Percentiles rank a stretch among this genome's conserved stretches.
Conservation (phyloP, 2,797 vertebrate genomes). For the Dallia pectoralis region DNA sequence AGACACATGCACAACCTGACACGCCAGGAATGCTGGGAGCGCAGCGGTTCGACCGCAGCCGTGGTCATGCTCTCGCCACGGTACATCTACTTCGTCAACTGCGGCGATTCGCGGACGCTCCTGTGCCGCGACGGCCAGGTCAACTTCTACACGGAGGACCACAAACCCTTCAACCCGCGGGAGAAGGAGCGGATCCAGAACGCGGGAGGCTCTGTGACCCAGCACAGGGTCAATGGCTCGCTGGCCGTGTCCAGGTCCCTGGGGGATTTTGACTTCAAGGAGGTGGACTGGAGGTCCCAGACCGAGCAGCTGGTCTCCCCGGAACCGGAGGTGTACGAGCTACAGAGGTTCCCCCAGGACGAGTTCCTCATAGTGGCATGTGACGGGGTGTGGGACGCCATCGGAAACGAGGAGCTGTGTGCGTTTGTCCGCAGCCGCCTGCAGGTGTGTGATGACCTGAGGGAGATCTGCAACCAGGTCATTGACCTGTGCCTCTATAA, state of each 20-base stretch:
- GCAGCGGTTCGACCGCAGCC: slow-evolving; percentile 71
- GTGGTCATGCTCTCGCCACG: slow-evolving; percentile 69
- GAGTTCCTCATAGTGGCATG: slow-evolving; percentile 83
- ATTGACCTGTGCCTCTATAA: slow-evolving; percentile 83
- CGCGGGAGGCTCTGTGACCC: slow-evolving; percentile 76
- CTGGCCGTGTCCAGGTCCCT: slow-evolving; percentile 81
- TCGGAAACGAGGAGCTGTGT: slow-evolving; percentile 75
- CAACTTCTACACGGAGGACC: slow-evolving; percentile 83
- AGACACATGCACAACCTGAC: slow-evolving; percentile 71
- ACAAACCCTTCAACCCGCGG: slow-evolving; percentile 78
- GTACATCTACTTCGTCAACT: slow-evolving; percentile 79
- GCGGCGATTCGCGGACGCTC: slow-evolving; percentile 78
- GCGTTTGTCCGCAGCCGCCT: slow-evolving; percentile 77
- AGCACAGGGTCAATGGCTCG: slow-evolving; percentile 80
- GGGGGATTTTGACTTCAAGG: slow-evolving; percentile 84
- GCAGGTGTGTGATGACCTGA: slow-evolving; percentile 72
- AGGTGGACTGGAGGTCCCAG: slow-evolving; percentile 77
- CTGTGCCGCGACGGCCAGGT: slow-evolving; percentile 68
- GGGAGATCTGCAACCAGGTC: slow-evolving; percentile 79
- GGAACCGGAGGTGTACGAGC: slow-evolving; percentile 79
- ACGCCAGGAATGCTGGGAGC: slow-evolving; percentile 68
- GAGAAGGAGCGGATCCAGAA: slow-evolving; percentile 83
- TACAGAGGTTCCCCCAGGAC: slow-evolving; percentile 69
- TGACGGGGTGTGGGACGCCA: slow-evolving; percentile 82
- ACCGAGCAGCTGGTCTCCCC: slow-evolving; percentile 83